Base-by-base conservation (phyloP, 2,888 invertebrate species). In the Eupelmus urozonus region DNA sequence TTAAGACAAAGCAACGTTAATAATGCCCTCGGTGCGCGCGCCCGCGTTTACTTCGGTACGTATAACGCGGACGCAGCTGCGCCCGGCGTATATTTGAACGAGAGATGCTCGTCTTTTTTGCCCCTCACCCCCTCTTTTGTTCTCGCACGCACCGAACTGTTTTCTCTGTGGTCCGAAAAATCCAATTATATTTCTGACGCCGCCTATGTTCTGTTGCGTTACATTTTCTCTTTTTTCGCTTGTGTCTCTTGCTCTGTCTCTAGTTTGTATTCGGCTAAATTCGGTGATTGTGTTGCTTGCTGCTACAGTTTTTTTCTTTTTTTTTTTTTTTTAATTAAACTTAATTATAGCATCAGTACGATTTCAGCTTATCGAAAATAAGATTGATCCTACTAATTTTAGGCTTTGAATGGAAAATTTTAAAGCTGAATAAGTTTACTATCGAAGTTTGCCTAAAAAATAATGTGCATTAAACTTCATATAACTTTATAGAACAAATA, bases 1-100 rank as follows among this genome's bases (percentile, higher is more conserved):
- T 75, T 78, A 75, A 78, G 70, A 78, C 78, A 75, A 78, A 78
- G 78, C 71, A 75, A 75, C 78, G 78, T 75, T 78, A 78, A 78
- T 78, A 78, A 75, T 75, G 69, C 60, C 34, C 25, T 59, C 70
- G 25, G 57, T 20, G 9, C 25, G 16, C n/a, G 34, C 18, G 29
- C 5, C 34, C 25, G 69, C 23, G 16, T 23, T 23, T 29, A 20
- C 40, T 1, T 23, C 13, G 16, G 3, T n/a, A 42, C 1, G 13
- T 62, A 29, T 9, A 62, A 2, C 60, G 25, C 42, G 34, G 45
- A 77, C 57, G 65, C 74, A 65, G 69, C 65, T 78, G 70, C 69
- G 23, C 53, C 78, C n/a, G n/a, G 20, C 53, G 62, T 78, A 67
- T 67, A 73, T 78, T 57, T 67, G 66, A 20, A 16, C 72, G 62